A percentile compares a stretch with the other conserved stretches of the same genome.
phyloP scores from a whole-genome alignment of 2,888 invertebrate genomes.

The Octonoba sinensis region DNA sequence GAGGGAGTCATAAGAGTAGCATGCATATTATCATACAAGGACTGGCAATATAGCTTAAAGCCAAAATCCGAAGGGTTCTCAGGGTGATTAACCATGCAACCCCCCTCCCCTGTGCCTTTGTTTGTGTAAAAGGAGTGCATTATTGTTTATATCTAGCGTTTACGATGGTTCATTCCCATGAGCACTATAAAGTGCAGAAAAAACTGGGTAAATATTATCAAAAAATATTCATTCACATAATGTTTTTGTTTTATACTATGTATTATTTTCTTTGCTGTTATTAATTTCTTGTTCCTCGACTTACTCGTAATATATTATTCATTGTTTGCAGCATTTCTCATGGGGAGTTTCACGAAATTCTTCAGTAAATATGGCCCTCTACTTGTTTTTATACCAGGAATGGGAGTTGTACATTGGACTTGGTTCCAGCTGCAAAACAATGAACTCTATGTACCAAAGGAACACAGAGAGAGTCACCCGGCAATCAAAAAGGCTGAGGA shows the following conservation, averaged over 20 bases:
- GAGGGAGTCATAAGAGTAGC: too few species aligned
- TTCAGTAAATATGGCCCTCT: neutral
- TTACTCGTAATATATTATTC: neutral
- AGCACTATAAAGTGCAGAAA: neutral
- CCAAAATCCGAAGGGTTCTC: too few species aligned
- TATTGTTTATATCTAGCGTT: too few species aligned
- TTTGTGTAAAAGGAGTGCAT: too few species aligned
- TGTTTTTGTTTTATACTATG: neutral
- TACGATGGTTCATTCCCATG: neutral
- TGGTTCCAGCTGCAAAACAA: constrained; percentile 50
- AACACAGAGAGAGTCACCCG: constrained; percentile 8
- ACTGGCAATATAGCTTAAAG: too few species aligned
- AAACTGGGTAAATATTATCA: neutral
- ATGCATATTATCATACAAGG: too few species aligned
- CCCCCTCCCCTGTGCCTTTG: too few species aligned
- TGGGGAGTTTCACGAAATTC: neutral
- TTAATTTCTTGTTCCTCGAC: neutral
- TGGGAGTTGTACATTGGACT: constrained; percentile 25
- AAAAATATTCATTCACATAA: neutral
- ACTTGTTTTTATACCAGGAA: constrained; percentile 8
- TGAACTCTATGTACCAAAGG: constrained; percentile 25
- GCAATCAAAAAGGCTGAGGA: neutral
- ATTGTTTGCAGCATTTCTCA: neutral
- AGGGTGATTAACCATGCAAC: too few species aligned
- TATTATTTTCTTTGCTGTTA: neutral